Percentiles rank a stretch among this genome's conserved stretches.
Conservation (phyloP, 2,113 vertebrate genomes). For the Anguilla rostrata region DNA sequence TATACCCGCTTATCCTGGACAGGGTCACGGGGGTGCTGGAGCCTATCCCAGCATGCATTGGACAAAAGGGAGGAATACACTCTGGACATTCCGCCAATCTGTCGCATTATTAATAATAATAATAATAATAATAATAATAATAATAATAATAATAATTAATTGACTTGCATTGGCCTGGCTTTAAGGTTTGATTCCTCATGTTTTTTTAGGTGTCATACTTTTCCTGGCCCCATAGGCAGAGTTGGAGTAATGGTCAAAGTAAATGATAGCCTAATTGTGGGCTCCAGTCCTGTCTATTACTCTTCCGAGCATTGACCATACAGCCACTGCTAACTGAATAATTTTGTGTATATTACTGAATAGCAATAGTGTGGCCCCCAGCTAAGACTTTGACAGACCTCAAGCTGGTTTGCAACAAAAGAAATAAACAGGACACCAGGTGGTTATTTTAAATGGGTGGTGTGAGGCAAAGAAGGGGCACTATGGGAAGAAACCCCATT, state of each 20-base stretch:
- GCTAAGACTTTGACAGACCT: constrained; percentile 69
- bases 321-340: constrained; percentile 78
- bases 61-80: too few relatives aligned
- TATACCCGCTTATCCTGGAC: too few relatives aligned
- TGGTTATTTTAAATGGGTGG: constrained; percentile 64
- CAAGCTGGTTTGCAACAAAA: constrained; percentile 72
- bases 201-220: background rate
- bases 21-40: too few relatives aligned
- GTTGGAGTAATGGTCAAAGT: constrained; percentile 67
- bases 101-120: too few relatives aligned
- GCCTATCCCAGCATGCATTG: too few relatives aligned
- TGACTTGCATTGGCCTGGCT: background rate
- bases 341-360: constrained; percentile 79
- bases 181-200: background rate
- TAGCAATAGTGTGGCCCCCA: constrained; percentile 74
- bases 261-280: constrained; percentile 78
- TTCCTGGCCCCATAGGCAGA: constrained; percentile 59
- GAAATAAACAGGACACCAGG: constrained; percentile 71
- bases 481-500: constrained; percentile 38
- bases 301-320: constrained; percentile 77
- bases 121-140: too few relatives aligned
- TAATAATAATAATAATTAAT: too few relatives aligned
- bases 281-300: constrained; percentile 73
- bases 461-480: constrained; percentile 35
- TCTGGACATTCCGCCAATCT: too few relatives aligned